Conservation (phyloP, 2,888 invertebrate species). For the Drosophila rellima region DNA sequence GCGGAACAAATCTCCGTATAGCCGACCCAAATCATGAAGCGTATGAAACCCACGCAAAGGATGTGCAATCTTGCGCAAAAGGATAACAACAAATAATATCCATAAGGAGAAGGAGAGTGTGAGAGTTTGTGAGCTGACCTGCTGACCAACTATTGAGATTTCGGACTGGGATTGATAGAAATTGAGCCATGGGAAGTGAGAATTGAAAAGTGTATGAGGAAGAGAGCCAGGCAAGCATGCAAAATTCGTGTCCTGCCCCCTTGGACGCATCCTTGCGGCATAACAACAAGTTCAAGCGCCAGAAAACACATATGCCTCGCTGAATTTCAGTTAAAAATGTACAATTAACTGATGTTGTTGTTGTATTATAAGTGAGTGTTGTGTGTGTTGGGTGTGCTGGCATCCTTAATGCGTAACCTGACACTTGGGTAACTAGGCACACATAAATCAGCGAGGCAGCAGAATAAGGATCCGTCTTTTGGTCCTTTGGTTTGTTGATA, state of each 20-base stretch:
- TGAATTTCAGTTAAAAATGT: constrained; percentile 60
- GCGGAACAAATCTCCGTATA: constrained; percentile 47
- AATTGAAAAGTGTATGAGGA: constrained; percentile 19
- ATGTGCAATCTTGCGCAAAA: constrained; percentile 82
- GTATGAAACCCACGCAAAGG: constrained; percentile 57
- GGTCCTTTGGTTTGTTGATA: constrained; percentile 47
- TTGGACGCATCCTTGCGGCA: constrained; percentile 29
- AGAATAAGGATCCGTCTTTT: constrained; percentile 29
- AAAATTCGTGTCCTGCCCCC: constrained; percentile 65
- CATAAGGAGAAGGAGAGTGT: constrained; percentile 41
- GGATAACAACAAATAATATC: constrained; percentile 68
- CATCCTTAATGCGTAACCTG: constrained; percentile 70
- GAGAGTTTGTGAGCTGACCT: constrained; percentile 40
- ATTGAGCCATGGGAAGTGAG: constrained; percentile 51
- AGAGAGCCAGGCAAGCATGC: constrained; percentile 64
- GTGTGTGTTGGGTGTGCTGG: constrained; percentile 47
- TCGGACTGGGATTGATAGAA: constrained; percentile 1
- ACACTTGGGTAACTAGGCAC: constrained; percentile 80
- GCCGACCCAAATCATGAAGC: constrained; percentile 62
- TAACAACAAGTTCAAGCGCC: constrained; percentile 64
- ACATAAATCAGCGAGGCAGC: constrained; percentile 72
- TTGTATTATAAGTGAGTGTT: background rate
- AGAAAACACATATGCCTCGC: constrained; percentile 68
- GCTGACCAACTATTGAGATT: constrained; percentile 54
- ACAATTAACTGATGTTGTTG: constrained; percentile 55